phyloP scores from a whole-genome alignment of 2,797 vertebrate species.

The Pseudochaenichthys georgianus region DNA sequence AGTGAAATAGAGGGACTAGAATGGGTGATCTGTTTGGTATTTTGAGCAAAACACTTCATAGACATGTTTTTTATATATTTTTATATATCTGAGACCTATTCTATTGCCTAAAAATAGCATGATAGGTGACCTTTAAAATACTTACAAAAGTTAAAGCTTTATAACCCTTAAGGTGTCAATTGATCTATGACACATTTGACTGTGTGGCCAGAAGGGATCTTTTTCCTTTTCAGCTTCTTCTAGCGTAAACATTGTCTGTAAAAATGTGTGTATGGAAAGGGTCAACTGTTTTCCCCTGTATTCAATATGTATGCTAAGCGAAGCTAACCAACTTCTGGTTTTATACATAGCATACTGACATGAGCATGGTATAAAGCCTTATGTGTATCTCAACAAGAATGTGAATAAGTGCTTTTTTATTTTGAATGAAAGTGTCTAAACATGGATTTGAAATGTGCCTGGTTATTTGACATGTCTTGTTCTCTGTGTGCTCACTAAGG shows the following conservation, averaged over 20 bases:
- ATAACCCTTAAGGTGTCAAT: not conserved
- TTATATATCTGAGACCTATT: too few species aligned
- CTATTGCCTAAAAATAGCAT: too few species aligned
- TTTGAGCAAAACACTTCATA: too few species aligned
- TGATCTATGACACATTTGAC: not conserved
- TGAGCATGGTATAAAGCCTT: too few species aligned
- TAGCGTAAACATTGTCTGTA: not conserved
- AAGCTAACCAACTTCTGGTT: not conserved
- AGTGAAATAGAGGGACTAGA: too few species aligned
- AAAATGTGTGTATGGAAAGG: not conserved
- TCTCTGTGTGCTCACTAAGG: slow-evolving; percentile 79
- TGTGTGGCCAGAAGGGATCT: not conserved
- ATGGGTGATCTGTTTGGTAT: too few species aligned
- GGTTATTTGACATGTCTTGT: not conserved
- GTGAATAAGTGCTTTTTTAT: not conserved
- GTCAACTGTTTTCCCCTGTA: not conserved
- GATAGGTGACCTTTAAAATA: not conserved
- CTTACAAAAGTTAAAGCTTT: not conserved
- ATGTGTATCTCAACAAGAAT: not conserved
- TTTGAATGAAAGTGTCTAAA: not conserved
- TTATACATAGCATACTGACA: not conserved
- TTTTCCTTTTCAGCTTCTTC: not conserved
- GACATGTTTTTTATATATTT: too few species aligned
- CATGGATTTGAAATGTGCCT: not conserved
- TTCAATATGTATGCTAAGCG: not conserved